Evolutionary conservation across 2,888 invertebrate species (phyloP).

Genomic region (Balanococcus diminutus): DNA sequence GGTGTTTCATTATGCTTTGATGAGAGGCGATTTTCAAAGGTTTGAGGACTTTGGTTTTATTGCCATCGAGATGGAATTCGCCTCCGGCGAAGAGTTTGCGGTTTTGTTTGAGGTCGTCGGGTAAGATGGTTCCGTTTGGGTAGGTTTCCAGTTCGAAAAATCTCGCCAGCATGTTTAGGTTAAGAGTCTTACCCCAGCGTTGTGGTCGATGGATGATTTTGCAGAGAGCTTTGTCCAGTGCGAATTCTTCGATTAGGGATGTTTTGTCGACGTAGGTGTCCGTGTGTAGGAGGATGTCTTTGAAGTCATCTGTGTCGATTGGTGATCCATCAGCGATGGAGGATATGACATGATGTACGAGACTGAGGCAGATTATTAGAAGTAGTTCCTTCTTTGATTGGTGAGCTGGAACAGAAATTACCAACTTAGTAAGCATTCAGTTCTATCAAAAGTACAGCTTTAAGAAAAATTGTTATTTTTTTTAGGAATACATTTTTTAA

Average conservation of each 20-base stretch:
- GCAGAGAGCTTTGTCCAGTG: not conserved
- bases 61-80: not conserved
- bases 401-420: too few species aligned
- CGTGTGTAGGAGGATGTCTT: not conserved
- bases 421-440: too few species aligned
- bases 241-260: not conserved
- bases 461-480: too few species aligned
- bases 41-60: not conserved
- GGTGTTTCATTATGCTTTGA: not conserved
- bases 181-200: not conserved
- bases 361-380: too few species aligned
- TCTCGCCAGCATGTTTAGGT: not conserved
- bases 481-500: too few species aligned
- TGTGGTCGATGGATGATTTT: not conserved
- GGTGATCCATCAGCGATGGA: too few species aligned
- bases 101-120: not conserved
- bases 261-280: not conserved
- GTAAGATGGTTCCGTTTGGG: not conserved
- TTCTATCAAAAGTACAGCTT: too few species aligned
- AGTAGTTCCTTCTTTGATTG: too few species aligned
- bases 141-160: not conserved
- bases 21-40: not conserved
- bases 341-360: too few species aligned
- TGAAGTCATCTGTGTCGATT: not conserved
- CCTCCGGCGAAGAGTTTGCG: not conserved